Conservation (phyloP, 2,113 vertebrate species). For the Parus major region DNA sequence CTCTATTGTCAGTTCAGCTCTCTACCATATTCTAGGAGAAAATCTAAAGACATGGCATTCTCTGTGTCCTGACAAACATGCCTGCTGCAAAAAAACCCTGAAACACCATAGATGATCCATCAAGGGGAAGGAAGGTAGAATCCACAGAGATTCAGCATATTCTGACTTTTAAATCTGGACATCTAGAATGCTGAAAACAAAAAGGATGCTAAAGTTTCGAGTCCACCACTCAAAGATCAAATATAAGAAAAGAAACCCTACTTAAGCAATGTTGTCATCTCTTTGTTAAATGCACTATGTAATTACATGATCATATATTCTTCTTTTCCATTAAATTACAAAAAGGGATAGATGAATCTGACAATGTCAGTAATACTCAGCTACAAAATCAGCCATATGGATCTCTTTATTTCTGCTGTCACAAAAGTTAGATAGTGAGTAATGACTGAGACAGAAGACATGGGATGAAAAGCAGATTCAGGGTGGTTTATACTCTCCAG, state of each 20-base stretch:
- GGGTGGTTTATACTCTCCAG: not conserved
- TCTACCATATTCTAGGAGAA: not conserved
- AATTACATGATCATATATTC: not conserved
- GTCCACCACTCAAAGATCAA: not conserved
- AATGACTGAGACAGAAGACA: not conserved
- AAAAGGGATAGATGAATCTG: not conserved
- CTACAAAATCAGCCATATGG: not conserved
- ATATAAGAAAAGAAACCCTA: not conserved
- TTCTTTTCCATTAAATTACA: not conserved
- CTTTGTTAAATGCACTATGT: not conserved
- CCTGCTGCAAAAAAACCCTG: not conserved
- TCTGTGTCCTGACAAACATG: not conserved
- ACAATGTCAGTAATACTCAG: not conserved
- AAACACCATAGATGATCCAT: not conserved
- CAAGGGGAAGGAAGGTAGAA: not conserved
- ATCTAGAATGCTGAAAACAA: not conserved
- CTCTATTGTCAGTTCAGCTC: not conserved
- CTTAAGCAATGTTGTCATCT: not conserved
- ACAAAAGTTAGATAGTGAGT: not conserved
- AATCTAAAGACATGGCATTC: not conserved
- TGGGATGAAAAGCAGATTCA: not conserved
- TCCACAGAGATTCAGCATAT: not conserved
- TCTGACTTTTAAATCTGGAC: not conserved
- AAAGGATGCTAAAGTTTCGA: not conserved
- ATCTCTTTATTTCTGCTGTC: not conserved